Conservation (phyloP, 1,140 invertebrate species). For the Chironomus striatipennis region DNA sequence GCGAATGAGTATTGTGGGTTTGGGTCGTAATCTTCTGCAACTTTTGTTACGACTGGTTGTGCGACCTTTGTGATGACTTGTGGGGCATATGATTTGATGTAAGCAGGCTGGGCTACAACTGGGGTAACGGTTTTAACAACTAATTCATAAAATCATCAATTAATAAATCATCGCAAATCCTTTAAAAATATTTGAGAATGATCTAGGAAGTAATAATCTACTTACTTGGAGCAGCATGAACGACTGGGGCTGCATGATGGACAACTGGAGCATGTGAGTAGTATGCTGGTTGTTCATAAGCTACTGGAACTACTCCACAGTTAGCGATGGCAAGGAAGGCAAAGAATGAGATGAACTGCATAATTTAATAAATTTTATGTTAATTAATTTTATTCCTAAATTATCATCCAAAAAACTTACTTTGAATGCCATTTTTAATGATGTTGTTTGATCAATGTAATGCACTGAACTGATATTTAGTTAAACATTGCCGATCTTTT, state of each 20-base stretch:
- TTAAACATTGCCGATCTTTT: neutral
- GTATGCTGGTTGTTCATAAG: constrained; percentile 29
- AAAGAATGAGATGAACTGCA: constrained; percentile 42
- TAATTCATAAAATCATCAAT: neutral
- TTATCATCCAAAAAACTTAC: neutral
- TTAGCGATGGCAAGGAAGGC: constrained; percentile 40
- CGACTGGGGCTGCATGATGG: constrained; percentile 23
- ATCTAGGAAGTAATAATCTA: neutral
- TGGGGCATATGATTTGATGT: neutral
- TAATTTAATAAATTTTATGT: no score
- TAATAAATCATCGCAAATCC: neutral
- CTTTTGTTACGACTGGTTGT: constrained; percentile 2
- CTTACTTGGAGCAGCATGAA: constrained; percentile 29
- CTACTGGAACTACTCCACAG: constrained; percentile 35
- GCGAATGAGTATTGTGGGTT: constrained; percentile 49
- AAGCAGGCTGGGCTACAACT: neutral
- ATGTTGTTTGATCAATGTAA: neutral
- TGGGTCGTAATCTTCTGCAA: constrained; percentile 44
- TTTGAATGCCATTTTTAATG: constrained; percentile 7
- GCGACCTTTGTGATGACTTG: constrained; percentile 33
- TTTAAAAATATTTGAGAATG: neutral
- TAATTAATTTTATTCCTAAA: no score
- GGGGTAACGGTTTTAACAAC: neutral
- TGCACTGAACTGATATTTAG: neutral
- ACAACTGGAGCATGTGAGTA: constrained; percentile 24